These are phyloP conservation scores for Acleris emargana DNA, from an alignment of 2,888 invertebrate species.

Conservation along the genomic window DNA sequence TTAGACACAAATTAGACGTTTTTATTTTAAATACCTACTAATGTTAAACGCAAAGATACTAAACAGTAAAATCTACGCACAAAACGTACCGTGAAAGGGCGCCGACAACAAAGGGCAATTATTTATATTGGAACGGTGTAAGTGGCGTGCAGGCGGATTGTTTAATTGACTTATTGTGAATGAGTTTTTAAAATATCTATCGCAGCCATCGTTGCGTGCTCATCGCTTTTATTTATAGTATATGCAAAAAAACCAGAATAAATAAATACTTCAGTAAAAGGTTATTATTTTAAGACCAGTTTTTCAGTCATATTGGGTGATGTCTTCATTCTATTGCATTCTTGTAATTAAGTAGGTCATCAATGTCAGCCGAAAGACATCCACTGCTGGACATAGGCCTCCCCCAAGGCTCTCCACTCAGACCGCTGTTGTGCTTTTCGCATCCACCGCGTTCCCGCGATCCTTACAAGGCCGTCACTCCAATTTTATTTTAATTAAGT, in stretches of 20 bases:
- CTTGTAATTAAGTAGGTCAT: no score
- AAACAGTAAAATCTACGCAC: conserved; percentile 25
- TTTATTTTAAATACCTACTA: not conserved
- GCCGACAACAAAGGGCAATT: conserved; percentile 75
- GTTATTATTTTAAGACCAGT: not conserved
- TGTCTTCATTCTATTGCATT: no score
- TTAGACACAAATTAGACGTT: not conserved
- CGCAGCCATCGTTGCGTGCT: conserved; percentile 67
- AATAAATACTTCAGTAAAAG: not conserved
- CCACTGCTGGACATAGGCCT: no score
- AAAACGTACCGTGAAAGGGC: conserved; percentile 52
- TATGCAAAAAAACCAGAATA: conserved; percentile 37
- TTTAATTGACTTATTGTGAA: conserved; percentile 84
- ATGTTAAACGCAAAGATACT: conserved; percentile 4
- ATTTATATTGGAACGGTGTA: conserved; percentile 72
- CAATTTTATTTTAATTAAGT: no score
- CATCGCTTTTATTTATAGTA: conserved; percentile 57
- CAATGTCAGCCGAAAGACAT: no score
- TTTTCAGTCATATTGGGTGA: no score
- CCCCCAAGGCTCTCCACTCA: no score
- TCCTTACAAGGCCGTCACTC: no score
- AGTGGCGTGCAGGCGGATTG: conserved; percentile 77
- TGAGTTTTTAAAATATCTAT: conserved; percentile 76
- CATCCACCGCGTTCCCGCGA: no score
- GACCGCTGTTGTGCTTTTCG: no score